Conservation (phyloP, 2,888 invertebrate genomes). For the Trissolcus brochymenae region DNA sequence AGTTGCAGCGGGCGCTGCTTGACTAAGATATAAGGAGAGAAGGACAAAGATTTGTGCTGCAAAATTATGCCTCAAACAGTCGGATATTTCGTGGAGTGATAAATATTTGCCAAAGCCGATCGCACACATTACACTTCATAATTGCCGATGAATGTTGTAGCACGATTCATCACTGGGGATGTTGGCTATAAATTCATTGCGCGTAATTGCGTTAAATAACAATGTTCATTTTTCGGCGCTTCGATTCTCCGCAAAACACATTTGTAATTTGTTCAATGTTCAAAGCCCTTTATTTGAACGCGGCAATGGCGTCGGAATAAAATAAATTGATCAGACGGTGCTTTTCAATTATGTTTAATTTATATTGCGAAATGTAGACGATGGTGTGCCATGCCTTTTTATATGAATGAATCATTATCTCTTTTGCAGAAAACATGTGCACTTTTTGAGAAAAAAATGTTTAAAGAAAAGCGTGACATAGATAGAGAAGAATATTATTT, state of each 20-base stretch:
- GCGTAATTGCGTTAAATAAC: conserved; percentile 33
- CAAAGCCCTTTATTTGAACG: conserved; percentile 16
- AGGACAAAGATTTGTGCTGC: no score
- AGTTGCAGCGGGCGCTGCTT: not conserved
- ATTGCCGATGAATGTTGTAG: conserved; percentile 37
- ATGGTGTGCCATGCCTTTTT: no score
- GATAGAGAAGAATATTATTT: no score
- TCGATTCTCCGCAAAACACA: not conserved
- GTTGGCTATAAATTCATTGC: conserved; percentile 34
- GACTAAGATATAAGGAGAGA: conserved; percentile 20
- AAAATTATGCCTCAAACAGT: conserved; percentile 29
- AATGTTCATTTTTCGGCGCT: conserved; percentile 34
- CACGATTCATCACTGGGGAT: conserved; percentile 14
- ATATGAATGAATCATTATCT: no score
- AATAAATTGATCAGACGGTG: conserved; percentile 7
- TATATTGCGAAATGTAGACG: not conserved
- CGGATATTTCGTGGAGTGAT: conserved; percentile 41
- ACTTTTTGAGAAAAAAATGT: no score
- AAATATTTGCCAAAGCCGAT: conserved; percentile 48
- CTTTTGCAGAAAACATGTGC: no score
- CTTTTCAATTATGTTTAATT: conserved; percentile 10
- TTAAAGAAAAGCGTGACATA: no score
- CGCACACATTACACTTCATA: conserved; percentile 42
- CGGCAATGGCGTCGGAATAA: not conserved
- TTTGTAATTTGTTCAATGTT: conserved; percentile 24